These are phyloP conservation scores for Megastigmus dorsalis DNA, from an alignment of 2,888 invertebrate genomes.

Conservation along the genomic window DNA sequence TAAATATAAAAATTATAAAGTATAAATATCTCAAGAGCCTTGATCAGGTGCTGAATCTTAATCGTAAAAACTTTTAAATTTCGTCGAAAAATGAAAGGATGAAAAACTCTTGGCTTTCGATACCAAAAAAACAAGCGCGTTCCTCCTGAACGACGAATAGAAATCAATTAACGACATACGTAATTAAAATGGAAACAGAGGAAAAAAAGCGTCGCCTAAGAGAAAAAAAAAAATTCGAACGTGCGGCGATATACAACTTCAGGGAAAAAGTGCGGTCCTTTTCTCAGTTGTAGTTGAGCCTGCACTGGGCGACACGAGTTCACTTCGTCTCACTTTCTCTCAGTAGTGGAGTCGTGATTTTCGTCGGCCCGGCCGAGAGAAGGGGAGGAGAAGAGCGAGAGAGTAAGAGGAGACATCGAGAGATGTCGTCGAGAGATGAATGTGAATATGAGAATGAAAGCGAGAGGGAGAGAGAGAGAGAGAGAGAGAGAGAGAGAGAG, in stretches of 20 bases:
- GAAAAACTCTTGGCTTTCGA: slow-evolving; percentile 25
- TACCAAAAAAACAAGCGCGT: slow-evolving; percentile 4
- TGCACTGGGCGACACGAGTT: slow-evolving; percentile 15
- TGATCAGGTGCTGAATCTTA: slow-evolving; percentile 52
- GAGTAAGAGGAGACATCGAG: slow-evolving; percentile 39
- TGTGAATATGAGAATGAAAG: slow-evolving; percentile 11
- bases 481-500: slow-evolving; percentile 30
- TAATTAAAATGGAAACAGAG: background rate
- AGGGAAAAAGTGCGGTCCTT: slow-evolving; percentile 72
- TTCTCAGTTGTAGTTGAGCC: slow-evolving; percentile 69
- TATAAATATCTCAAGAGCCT: slow-evolving; percentile 52
- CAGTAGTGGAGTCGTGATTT: slow-evolving; percentile 4
- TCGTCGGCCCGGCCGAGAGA: background rate
- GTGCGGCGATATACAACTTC: slow-evolving; percentile 67
- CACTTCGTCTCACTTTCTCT: slow-evolving; percentile 31
- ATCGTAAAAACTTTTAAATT: slow-evolving; percentile 38
- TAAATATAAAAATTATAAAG: slow-evolving; percentile 40
- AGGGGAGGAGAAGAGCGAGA: slow-evolving; percentile 9
- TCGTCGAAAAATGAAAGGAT: slow-evolving; percentile 17
- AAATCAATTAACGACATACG: slow-evolving; percentile 36
- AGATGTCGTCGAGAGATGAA: slow-evolving; percentile 47
- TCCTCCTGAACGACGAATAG: background rate
- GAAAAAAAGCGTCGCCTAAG: background rate
- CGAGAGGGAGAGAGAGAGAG: slow-evolving; percentile 7
- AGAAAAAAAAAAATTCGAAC: background rate